phyloP scores from a whole-genome alignment of 2,113 vertebrate species.

The Pterocles gutturalis region DNA sequence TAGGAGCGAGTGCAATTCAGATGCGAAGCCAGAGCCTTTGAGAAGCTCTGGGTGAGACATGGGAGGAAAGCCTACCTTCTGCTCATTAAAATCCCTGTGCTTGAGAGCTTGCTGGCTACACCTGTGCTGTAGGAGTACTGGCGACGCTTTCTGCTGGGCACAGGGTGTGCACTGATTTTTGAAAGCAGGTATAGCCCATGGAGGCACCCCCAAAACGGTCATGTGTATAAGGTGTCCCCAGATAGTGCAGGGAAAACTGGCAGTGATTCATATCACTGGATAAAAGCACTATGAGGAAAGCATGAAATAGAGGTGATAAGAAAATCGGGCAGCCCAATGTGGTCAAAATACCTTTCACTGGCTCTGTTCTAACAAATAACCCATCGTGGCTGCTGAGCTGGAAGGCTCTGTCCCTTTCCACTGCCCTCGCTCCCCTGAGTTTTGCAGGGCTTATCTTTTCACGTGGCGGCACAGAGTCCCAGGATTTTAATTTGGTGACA shows the following conservation, averaged over 20 bases:
- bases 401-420: background rate
- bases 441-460: background rate
- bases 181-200: background rate
- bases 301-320: background rate
- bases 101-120: background rate
- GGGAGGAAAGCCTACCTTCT: background rate
- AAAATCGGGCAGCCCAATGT: background rate
- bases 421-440: background rate
- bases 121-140: background rate
- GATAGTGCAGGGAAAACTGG: background rate
- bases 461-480: background rate
- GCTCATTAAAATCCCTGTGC: background rate
- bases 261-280: background rate
- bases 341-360: background rate
- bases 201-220: background rate
- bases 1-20: background rate
- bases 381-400: background rate
- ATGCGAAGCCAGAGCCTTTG: background rate
- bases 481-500: background rate
- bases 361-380: background rate
- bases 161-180: background rate
- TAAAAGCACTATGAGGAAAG: background rate
- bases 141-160: background rate
- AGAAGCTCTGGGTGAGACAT: background rate
- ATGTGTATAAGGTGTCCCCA: accelerated